Evolutionary conservation across 2,113 vertebrate genomes (phyloP), one percentile per base, ranked within the genome.

Genomic region (Amphiprion percula): DNA sequence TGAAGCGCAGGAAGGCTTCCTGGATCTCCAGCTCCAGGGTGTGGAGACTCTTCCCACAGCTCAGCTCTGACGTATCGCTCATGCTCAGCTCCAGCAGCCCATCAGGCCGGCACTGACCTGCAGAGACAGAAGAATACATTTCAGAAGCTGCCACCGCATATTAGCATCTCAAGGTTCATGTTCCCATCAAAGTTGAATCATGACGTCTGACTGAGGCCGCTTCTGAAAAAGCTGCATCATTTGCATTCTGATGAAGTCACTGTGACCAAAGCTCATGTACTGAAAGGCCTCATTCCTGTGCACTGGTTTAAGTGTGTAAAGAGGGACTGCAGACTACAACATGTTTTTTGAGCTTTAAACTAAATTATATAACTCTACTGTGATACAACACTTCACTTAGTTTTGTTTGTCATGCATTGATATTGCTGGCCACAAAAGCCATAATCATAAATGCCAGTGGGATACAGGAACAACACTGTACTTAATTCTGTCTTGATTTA

Each of bases 1-100:
- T 99, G 90, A 99, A 99, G 88, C 94, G 96, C 59, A 99, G 94
- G 91, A 99, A 99, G 16, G 97, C 97, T 84, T 99, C 98, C 83
- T 99, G 98, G 86, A 99, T 99, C 94, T 99, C 97, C 92, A 99
- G 83, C 91, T 99, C 97, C 90, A 99, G 88, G 8, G 94, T 92
- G 84, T 98, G 96, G 46, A 98, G 78, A 63, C 94, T 98, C 77
- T 97, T 98, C 69, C 96, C 96, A 16, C 92, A 88, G 70, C 94
- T 96, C 90, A 96, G 96, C 83, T 97, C 97, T 7, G 97, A 96
- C 1, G 95, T 96, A 55, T 98, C 97, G 30, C 95, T 97, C 95
- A 99, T 96, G 80, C 95, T 92, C 53, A 96, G 83, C 71, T 99
- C 97, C 94, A 97, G 95, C 63, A 99, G 91, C 6, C 96, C 96